A percentile compares a stretch with the other conserved stretches of the same genome.
phyloP scores from a whole-genome alignment of 2,888 invertebrate genomes.

The Heliconius ismenius region DNA sequence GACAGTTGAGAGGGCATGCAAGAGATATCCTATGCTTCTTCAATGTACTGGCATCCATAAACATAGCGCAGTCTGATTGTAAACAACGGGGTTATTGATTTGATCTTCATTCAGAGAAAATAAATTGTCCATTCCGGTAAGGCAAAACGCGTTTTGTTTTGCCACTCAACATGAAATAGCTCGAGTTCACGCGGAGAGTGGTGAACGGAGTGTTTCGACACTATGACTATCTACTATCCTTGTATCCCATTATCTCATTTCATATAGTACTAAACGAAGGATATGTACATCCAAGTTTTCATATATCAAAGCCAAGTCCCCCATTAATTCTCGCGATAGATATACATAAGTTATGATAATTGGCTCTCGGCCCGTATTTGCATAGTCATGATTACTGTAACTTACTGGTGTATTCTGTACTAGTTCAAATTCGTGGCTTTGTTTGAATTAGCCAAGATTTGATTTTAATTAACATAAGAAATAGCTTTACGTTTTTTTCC shows the following conservation, averaged over 20 bases:
- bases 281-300: not conserved
- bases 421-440: constrained; percentile 5
- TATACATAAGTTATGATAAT: constrained; percentile 51
- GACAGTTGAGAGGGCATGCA: too few relatives aligned
- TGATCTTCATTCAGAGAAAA: too few relatives aligned
- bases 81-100: too few relatives aligned
- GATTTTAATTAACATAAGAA: not conserved
- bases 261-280: not conserved
- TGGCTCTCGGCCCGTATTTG: constrained; percentile 45
- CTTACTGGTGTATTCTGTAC: constrained; percentile 34
- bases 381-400: constrained; percentile 47
- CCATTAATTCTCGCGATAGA: constrained; percentile 45
- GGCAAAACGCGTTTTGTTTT: not conserved
- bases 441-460: not conserved
- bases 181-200: not conserved
- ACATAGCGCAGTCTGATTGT: too few relatives aligned
- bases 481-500: not conserved
- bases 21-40: too few relatives aligned
- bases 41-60: too few relatives aligned
- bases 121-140: not conserved
- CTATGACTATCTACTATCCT: too few relatives aligned
- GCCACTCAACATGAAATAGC: not conserved
- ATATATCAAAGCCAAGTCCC: constrained; percentile 25
- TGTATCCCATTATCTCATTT: too few relatives aligned
- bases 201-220: too few relatives aligned